phyloP scores from a whole-genome alignment of 2,113 vertebrate genomes.

The Rhinolophus sinicus region DNA sequence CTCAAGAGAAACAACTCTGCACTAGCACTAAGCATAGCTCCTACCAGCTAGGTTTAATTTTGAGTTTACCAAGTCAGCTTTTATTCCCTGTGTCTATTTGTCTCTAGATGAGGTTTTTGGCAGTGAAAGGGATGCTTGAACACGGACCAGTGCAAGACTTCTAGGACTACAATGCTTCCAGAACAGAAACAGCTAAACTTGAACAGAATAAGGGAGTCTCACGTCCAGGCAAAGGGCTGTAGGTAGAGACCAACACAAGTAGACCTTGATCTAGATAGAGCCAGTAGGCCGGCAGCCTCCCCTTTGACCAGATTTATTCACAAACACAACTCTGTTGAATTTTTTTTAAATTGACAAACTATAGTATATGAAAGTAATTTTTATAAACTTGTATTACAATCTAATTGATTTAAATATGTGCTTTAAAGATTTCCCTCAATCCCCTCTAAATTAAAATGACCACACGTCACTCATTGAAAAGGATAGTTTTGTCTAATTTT shows the following conservation, averaged over 20 bases:
- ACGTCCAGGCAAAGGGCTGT: slow-evolving; percentile 90
- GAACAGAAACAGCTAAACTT: slow-evolving; percentile 89
- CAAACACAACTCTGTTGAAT: neutral
- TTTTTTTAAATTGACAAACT: neutral
- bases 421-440: neutral
- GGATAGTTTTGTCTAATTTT: neutral
- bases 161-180: slow-evolving; percentile 93
- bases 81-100: neutral
- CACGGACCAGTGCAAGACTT: slow-evolving; percentile 89
- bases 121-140: slow-evolving; percentile 89
- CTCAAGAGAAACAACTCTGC: neutral
- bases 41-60: neutral
- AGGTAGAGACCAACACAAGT: slow-evolving; percentile 81
- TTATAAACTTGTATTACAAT: neutral
- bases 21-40: neutral
- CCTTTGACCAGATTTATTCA: neutral
- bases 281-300: neutral
- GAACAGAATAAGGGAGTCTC: slow-evolving; percentile 90
- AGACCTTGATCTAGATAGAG: neutral
- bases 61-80: neutral
- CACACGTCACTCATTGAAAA: neutral
- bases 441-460: neutral
- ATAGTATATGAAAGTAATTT: neutral
- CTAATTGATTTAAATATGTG: neutral
- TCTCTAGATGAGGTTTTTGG: slow-evolving; percentile 90